Evolutionary conservation across 2,888 invertebrate species (phyloP).

Genomic region (Rhopalosiphum nymphaeae): DNA sequence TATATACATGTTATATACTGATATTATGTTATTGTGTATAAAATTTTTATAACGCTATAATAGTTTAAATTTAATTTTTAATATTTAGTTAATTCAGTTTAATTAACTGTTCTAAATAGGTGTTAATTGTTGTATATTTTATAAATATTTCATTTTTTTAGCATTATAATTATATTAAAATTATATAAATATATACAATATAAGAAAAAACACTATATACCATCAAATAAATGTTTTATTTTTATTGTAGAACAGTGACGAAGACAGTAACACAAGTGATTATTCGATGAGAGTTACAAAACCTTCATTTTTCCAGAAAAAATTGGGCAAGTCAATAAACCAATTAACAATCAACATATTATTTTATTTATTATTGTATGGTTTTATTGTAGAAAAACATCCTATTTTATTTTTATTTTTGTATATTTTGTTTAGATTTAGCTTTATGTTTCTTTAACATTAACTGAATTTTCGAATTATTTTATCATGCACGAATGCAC

Average conservation of each 20-base stretch:
- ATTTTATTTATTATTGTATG: slow-evolving; percentile 28
- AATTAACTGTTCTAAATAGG: background rate
- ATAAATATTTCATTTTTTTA: background rate
- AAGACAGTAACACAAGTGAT: slow-evolving; percentile 58
- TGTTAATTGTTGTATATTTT: background rate
- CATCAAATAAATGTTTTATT: slow-evolving; percentile 17
- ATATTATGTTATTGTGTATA: background rate
- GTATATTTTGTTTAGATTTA: slow-evolving; percentile 63
- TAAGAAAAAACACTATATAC: background rate
- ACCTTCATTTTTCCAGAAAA: slow-evolving; percentile 60
- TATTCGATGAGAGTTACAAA: slow-evolving; percentile 53
- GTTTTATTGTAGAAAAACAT: slow-evolving; percentile 37
- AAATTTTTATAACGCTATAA: background rate
- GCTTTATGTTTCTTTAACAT: slow-evolving; percentile 54
- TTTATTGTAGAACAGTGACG: slow-evolving; percentile 49
- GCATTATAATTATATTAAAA: background rate
- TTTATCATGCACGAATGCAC: slow-evolving; percentile 56
- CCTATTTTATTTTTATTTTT: slow-evolving; percentile 57
- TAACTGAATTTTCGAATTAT: slow-evolving; percentile 59
- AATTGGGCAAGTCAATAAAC: slow-evolving; percentile 36
- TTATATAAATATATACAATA: background rate
- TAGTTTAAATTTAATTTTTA: background rate
- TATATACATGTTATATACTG: background rate
- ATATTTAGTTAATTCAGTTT: background rate
- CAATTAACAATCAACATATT: background rate